Evolutionary conservation across 2,113 vertebrate genomes (phyloP), one percentile per base, ranked within the genome.

Genomic region (Dicaeum eximium): DNA sequence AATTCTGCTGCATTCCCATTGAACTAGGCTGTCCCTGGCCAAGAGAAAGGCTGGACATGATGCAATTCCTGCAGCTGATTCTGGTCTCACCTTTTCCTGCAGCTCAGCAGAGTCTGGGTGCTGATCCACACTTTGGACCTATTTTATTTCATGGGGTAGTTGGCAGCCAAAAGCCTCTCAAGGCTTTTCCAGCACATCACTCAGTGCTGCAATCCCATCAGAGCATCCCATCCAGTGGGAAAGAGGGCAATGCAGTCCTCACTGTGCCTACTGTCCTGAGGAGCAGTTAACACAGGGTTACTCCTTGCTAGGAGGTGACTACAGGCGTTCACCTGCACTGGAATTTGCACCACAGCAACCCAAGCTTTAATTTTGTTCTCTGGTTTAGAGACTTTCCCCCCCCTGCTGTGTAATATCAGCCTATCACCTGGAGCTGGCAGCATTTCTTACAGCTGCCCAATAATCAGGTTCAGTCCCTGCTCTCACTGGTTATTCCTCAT

Each of bases 361-460:
- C 7, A 35, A 62, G 5, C 7, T 73, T 90, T 86, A 37, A 66
- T 60, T 86, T 27, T 71, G 5, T 40, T 71, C 28, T 53, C 48
- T 58, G 28, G 5, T 25, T 71, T 77, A 86, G 86, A 72, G 5
- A 31, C 1, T 28, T 62, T 22, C 2, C 2, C 15, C 14, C 9
- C 11, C 2, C 4, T 20, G 44, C 35, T 48, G 19, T 96, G 96
- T n/a, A 91, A 7, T 92, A 84, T 47, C 77, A 54, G 27, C 15
- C 65, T 35, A 0, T 42, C 6, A 94, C 71, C 93, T 93, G 40
- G 91, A 96, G 89, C 79, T 85, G 94, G 94, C 94, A 93, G 91
- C 61, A 92, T 91, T 93, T 91, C 94, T 95, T 81, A 35, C 16
- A 87, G 65, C 65, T 87, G 65, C n/a, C 83, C 69, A 51, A 37